These are phyloP conservation scores for Alces alces DNA, from an alignment of 2,113 vertebrate genomes.

Conservation along the genomic window DNA sequence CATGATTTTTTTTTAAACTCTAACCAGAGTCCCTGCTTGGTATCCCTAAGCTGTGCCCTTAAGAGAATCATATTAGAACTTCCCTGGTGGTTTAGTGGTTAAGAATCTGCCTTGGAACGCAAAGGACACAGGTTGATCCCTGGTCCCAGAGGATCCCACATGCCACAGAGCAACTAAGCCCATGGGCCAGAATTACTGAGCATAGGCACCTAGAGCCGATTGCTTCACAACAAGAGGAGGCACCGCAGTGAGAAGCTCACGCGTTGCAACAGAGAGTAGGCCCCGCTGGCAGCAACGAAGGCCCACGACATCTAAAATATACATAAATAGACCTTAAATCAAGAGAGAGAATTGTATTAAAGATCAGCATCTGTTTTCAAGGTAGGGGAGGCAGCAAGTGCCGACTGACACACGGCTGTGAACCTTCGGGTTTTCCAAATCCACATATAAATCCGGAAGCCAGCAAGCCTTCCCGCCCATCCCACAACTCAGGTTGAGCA, in stretches of 20 bases:
- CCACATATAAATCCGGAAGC: rapidly evolving
- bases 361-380: neutral
- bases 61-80: neutral
- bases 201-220: rapidly evolving
- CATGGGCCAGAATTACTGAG: neutral
- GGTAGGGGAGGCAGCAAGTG: neutral
- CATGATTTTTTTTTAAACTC: neutral
- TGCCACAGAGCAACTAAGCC: neutral
- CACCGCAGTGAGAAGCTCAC: rapidly evolving
- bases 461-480: rapidly evolving
- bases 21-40: neutral
- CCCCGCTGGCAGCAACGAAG: rapidly evolving
- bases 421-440: neutral
- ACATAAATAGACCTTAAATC: neutral
- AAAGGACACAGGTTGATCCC: neutral
- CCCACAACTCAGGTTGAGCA: neutral
- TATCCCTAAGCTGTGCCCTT: neutral
- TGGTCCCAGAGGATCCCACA: neutral
- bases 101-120: neutral
- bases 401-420: rapidly evolving
- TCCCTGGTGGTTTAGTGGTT: neutral
- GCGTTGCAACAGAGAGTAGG: neutral
- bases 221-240: neutral
- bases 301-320: rapidly evolving
- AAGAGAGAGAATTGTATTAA: neutral